Evolutionary conservation across 2,888 invertebrate genomes (phyloP).

Genomic region (Trilocha varians): DNA sequence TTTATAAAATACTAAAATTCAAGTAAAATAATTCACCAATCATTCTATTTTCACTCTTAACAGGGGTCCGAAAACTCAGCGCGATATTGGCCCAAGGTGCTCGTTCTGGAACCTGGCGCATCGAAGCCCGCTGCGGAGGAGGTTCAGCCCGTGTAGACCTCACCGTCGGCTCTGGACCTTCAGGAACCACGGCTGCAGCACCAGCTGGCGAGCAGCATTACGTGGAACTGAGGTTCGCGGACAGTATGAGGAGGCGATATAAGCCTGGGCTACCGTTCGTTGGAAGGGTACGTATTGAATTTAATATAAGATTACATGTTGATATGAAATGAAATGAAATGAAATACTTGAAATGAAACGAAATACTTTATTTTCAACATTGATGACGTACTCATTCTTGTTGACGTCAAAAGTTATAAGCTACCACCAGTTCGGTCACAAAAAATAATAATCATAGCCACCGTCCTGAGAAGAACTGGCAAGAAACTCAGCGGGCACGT

Average conservation of each 20-base stretch:
- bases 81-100: conserved; percentile 72
- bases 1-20: too few species aligned
- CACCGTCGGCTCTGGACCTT: conserved; percentile 58
- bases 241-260: conserved; percentile 76
- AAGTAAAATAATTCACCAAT: too few species aligned
- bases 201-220: conserved; percentile 79
- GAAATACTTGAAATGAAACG: too few species aligned
- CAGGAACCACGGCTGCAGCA: conserved; percentile 64
- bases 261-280: conserved; percentile 79
- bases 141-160: conserved; percentile 70
- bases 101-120: conserved; percentile 71
- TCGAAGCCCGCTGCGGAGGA: conserved; percentile 69
- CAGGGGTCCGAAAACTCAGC: conserved; percentile 74
- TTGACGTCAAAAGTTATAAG: too few species aligned
- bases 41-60: too few species aligned
- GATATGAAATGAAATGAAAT: too few species aligned
- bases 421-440: too few species aligned
- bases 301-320: background rate
- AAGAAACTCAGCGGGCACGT: too few species aligned
- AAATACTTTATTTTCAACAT: too few species aligned
- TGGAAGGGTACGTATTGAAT: conserved; percentile 67
- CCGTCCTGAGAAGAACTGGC: too few species aligned
- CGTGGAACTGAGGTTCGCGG: conserved; percentile 77
- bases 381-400: too few species aligned
- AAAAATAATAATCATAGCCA: too few species aligned